A percentile compares a stretch with the other conserved stretches of the same genome.
These are phyloP conservation scores for Pterostichus niger DNA, from an alignment of 2,888 invertebrate species.

Conservation along the genomic window DNA sequence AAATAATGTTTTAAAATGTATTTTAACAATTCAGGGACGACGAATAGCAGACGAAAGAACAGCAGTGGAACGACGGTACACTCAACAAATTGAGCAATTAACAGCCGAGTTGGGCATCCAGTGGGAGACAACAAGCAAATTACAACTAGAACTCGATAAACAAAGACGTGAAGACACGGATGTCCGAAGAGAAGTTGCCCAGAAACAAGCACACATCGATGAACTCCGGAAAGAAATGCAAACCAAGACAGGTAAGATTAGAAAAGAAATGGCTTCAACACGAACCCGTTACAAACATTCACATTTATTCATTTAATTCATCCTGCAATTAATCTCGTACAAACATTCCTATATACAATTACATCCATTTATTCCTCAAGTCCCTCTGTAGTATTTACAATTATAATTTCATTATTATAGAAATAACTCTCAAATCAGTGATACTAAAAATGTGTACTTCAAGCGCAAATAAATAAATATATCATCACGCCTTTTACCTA, in stretches of 20 bases:
- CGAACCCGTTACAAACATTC: too few relatives aligned
- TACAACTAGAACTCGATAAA: conserved; percentile 88
- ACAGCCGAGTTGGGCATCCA: conserved; percentile 89
- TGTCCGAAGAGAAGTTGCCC: conserved; percentile 86
- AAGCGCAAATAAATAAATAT: too few relatives aligned
- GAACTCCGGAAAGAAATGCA: conserved; percentile 90
- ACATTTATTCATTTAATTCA: too few relatives aligned
- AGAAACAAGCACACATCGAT: conserved; percentile 87
- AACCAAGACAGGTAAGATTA: conserved; percentile 84
- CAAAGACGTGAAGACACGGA: conserved; percentile 88
- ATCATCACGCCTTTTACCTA: too few relatives aligned
- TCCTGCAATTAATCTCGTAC: too few relatives aligned
- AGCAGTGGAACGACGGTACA: conserved; percentile 86
- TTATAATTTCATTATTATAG: too few relatives aligned
- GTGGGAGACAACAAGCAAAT: conserved; percentile 88
- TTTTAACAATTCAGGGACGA: conserved; percentile 74
- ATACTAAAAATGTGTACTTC: too few relatives aligned
- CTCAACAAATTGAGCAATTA: conserved; percentile 87
- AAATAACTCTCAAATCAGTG: too few relatives aligned
- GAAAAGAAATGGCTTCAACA: background rate
- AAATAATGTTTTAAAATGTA: too few relatives aligned
- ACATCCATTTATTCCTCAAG: too few relatives aligned
- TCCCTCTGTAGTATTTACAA: too few relatives aligned
- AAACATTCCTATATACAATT: too few relatives aligned
- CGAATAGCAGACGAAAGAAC: conserved; percentile 86